Evolutionary conservation across 2,113 vertebrate genomes (phyloP).

Genomic region (Papio anubis): DNA sequence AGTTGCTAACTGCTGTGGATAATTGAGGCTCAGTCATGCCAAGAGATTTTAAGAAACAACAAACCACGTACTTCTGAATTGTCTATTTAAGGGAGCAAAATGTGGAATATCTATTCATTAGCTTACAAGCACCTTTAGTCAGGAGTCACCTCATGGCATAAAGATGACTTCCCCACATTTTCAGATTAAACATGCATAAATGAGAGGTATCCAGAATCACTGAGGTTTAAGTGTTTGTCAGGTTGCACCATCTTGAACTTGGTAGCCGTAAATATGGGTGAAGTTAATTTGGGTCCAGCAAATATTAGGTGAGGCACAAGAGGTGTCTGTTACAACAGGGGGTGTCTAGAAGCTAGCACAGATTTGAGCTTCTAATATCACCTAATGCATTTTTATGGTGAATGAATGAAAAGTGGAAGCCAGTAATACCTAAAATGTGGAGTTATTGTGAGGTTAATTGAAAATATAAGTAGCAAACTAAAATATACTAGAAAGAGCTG

Average conservation of each 20-base stretch:
- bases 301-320: background rate
- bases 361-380: background rate
- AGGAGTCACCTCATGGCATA: too few species aligned
- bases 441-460: background rate
- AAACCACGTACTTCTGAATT: background rate
- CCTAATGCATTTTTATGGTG: background rate
- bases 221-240: background rate
- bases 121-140: background rate
- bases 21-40: background rate
- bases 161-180: background rate
- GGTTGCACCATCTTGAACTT: background rate
- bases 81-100: background rate
- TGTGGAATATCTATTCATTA: background rate
- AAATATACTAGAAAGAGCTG: background rate
- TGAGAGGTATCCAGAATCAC: background rate
- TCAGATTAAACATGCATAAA: background rate
- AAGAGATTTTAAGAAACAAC: background rate
- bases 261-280: background rate
- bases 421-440: background rate
- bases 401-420: background rate
- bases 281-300: background rate
- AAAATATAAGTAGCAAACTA: background rate
- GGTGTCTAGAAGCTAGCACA: background rate
- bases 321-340: background rate
- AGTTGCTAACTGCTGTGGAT: background rate